A percentile compares a stretch with the other conserved stretches of the same genome.
Evolutionary conservation across 1,140 invertebrate genomes (phyloP).

Genomic region (Drosophila aff.): DNA sequence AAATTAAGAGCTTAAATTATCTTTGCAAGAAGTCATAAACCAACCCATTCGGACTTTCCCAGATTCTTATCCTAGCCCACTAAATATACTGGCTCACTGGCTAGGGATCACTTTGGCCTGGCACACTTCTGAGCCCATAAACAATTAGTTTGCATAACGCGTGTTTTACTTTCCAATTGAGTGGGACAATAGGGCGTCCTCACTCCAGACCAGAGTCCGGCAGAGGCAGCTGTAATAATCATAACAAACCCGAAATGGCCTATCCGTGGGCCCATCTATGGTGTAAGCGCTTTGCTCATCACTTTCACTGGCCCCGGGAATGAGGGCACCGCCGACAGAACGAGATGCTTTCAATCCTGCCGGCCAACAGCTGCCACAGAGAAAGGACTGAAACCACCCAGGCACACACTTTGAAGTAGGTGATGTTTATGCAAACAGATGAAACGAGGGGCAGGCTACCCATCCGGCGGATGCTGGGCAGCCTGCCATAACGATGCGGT

Average conservation of each 20-base stretch:
- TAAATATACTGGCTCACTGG: slow-evolving; percentile 2
- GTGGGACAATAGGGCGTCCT: slow-evolving; percentile 36
- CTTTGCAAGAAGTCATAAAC: neutral
- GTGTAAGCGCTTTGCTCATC: slow-evolving; percentile 56
- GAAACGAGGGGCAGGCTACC: slow-evolving; percentile 13
- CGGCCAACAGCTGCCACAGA: slow-evolving; percentile 53
- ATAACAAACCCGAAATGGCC: slow-evolving; percentile 63
- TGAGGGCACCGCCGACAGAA: slow-evolving; percentile 17
- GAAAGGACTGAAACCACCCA: slow-evolving; percentile 29
- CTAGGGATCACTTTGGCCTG: slow-evolving; percentile 7
- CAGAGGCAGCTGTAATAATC: slow-evolving; percentile 75
- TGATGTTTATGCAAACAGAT: slow-evolving; percentile 72
- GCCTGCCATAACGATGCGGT: slow-evolving; percentile 45
- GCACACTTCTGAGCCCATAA: slow-evolving; percentile 34
- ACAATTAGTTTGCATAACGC: slow-evolving; percentile 76
- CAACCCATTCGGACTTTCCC: neutral
- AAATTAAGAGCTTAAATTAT: neutral
- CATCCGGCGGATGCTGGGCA: slow-evolving; percentile 54
- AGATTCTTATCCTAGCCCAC: slow-evolving; percentile 4
- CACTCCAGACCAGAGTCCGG: slow-evolving; percentile 23
- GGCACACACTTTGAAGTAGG: slow-evolving; percentile 68
- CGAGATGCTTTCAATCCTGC: slow-evolving; percentile 62
- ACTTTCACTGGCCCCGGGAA: slow-evolving; percentile 41
- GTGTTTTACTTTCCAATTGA: slow-evolving; percentile 69
- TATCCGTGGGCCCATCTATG: slow-evolving; percentile 55